These are phyloP conservation scores for Cynoglossus semilaevis DNA, from an alignment of 2,113 vertebrate genomes.

Conservation along the genomic window DNA sequence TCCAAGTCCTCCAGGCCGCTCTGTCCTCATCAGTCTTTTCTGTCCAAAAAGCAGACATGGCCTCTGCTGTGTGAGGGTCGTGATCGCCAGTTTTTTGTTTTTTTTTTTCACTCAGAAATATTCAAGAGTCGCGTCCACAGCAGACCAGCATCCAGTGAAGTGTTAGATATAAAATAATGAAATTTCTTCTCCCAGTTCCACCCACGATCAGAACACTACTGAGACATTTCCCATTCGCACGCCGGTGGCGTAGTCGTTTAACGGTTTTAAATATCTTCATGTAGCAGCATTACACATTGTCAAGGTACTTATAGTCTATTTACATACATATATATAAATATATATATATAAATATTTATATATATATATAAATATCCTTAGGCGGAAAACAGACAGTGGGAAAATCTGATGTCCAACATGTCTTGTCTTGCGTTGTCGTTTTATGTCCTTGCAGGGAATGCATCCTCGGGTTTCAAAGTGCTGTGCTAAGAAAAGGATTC, in stretches of 20 bases:
- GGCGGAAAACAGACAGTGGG: constrained; percentile 42
- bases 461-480: constrained; percentile 91
- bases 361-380: constrained; percentile 52
- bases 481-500: constrained; percentile 83
- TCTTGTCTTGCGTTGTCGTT: constrained; percentile 38
- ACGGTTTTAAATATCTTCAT: constrained; percentile 40
- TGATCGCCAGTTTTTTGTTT: constrained; percentile 11
- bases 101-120: constrained; percentile 14
- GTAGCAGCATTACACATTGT: constrained; percentile 74
- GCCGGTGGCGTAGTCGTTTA: constrained; percentile 55
- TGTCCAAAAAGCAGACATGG: not conserved
- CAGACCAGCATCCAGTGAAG: constrained; percentile 66
- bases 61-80: constrained; percentile 21
- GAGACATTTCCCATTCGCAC: constrained; percentile 51
- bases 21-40: constrained; percentile 8
- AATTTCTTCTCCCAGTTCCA: constrained; percentile 19
- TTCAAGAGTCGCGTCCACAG: constrained; percentile 42
- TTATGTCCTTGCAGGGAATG: constrained; percentile 83
- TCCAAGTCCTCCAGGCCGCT: not conserved
- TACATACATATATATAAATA: constrained; percentile 39
- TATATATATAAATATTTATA: constrained; percentile 42
- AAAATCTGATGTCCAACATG: constrained; percentile 23
- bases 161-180: constrained; percentile 36
- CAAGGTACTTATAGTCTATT: constrained; percentile 39
- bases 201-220: constrained; percentile 22